Evolutionary conservation across 1,140 invertebrate species (phyloP).

Genomic region (Melipona quadrifasciata): DNA sequence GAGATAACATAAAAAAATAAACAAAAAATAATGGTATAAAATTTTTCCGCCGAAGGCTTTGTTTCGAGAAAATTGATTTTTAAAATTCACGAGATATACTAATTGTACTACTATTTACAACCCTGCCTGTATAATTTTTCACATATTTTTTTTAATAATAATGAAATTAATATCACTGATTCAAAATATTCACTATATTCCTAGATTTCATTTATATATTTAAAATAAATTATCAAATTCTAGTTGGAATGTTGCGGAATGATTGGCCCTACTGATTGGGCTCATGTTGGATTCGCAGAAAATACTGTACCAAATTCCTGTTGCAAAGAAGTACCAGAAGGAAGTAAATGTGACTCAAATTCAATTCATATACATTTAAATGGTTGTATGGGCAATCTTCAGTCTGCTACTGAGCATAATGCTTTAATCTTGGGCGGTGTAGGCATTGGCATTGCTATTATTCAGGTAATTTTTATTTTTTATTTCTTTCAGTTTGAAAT

Average conservation of each 20-base stretch:
- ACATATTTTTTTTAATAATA: background rate
- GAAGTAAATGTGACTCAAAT: constrained; percentile 82
- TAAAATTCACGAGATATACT: too few relatives aligned
- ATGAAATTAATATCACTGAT: background rate
- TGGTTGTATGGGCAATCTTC: constrained; percentile 87
- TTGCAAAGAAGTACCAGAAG: constrained; percentile 83
- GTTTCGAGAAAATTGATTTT: too few relatives aligned
- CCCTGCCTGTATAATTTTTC: background rate
- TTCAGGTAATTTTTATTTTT: constrained; percentile 84
- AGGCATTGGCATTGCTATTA: constrained; percentile 89
- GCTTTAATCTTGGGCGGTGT: constrained; percentile 88
- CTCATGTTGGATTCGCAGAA: constrained; percentile 79
- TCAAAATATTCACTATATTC: background rate
- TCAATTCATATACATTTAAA: constrained; percentile 77
- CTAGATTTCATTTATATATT: background rate
- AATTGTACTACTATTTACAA: too few relatives aligned
- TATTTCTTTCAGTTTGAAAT: background rate
- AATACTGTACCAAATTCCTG: constrained; percentile 86
- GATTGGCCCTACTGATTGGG: constrained; percentile 86
- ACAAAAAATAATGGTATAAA: too few relatives aligned
- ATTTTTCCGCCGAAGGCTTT: too few relatives aligned
- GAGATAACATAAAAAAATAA: too few relatives aligned
- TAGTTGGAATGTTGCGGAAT: constrained; percentile 92
- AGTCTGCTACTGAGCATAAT: constrained; percentile 85
- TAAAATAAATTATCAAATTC: constrained; percentile 55